Base-by-base conservation (phyloP, 2,888 invertebrate genomes). In the Limnephilus auricula region DNA sequence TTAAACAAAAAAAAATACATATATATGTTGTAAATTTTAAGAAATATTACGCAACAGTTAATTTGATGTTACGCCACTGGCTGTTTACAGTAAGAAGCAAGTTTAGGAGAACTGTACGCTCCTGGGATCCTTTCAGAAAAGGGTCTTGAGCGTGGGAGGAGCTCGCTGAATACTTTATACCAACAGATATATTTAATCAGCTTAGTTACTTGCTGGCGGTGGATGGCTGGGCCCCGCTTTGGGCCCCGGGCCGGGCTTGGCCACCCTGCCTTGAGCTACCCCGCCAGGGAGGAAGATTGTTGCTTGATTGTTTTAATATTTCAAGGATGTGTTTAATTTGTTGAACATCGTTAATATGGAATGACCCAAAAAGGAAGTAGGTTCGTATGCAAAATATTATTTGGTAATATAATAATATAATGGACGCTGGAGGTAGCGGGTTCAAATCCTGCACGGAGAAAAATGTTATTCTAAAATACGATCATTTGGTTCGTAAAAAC, bases 71-170 rank as follows among this genome's bases (percentile, higher is more conserved):
- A 65, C 65, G 65, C 40, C 87, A 40, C 79, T 80, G 79, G 85
- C 45, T 32, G 40, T 80, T 34, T 88, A 45, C 82, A 50, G 88
- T 90, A 90, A 90, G 90, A 90, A 80, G 90, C 78, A 90, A 90
- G 90, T 90, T 90, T 79, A 91, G 34, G 88, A 91, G 88, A 79
- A 78, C 37, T 78, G 91, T 85, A 89, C 65, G 85, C 85, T 83
- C 82, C 31, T 87, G 92, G 92, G 90, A 90, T 86, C 87, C 90
- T 90, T 90, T 90, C 90, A 87, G 90, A 86, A 90, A 90, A 90
- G 90, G 87, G 88, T 90, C 90, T 90, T 90, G 90, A 80, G 82
- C 79, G 90, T 82, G 90, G 90, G 80, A 31, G 87, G 82, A 50
- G 90, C 40, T 78, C 31, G 85, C 85, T 86, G 90, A 90, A 90